Evolutionary conservation across 1,140 invertebrate species (phyloP), one percentile per base, ranked within the genome.

Genomic region (Drosophila ironensis): DNA sequence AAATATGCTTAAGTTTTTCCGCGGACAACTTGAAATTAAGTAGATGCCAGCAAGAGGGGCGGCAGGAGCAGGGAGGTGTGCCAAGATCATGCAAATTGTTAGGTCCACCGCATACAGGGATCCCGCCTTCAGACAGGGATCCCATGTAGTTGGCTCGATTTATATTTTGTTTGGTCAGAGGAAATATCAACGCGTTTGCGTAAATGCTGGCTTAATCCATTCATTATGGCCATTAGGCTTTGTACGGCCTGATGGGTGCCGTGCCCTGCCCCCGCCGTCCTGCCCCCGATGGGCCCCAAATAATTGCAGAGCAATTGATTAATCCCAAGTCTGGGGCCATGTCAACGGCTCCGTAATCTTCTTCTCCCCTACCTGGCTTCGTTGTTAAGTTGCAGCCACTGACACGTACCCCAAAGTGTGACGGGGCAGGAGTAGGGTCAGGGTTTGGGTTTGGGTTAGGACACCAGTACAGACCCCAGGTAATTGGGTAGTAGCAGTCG

Each of bases 1-100:
- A 82, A 82, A 82, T 84, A 82, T 82, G 78, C 78, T 78, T 84
- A 82, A 82, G 78, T 78, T 78, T 82, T 84, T 52, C 73, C 78
- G 78, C 78, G 78, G 78, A 82, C 78, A 82, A 84, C 69, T 84
- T 61, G 64, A 84, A 82, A 82, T 82, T 84, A 82, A 82, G 78
- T 84, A 82, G 60, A 81, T 81, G 77, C 75, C 64, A 70, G 59
- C 17, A 22, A 22, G 56, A 37, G 48, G 4, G 44, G 1, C 8
- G n/a, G 57, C 11, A 2, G 0, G 9, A 17, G 4, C 4, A n/a
- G 16, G 24, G 12, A 17, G 38, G n/a, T n/a, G n/a, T n/a, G n/a
- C n/a, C 11, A 67, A 33, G 63, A 70, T 28, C 68, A 71, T 51
- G 68, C 66, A 70, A 71, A 71, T 71, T 61, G 66, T 60, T 22